phyloP scores from a whole-genome alignment of 2,797 vertebrate genomes.

The Pagetopsis macropterus region DNA sequence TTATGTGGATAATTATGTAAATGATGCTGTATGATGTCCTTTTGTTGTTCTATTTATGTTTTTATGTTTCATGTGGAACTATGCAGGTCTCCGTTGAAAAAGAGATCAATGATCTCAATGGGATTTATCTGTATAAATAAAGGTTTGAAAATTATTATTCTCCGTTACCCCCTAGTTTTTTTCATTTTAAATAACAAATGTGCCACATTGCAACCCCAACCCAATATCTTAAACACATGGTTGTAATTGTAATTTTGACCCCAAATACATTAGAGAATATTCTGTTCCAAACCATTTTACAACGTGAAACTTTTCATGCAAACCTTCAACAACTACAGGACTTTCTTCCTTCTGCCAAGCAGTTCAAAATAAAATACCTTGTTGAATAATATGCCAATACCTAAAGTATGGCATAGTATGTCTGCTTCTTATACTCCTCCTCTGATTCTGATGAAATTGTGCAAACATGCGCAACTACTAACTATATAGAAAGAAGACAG shows the following conservation, averaged over 20 bases:
- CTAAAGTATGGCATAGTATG: no score
- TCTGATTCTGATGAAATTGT: background rate
- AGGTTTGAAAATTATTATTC: background rate
- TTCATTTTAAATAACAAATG: background rate
- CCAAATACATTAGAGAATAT: background rate
- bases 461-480: background rate
- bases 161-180: background rate
- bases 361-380: background rate
- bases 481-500: background rate
- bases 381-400: no score
- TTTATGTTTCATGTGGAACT: no score
- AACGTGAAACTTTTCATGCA: background rate
- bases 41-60: no score
- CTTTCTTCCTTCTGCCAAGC: background rate
- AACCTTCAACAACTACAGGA: background rate
- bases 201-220: background rate
- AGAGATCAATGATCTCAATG: no score
- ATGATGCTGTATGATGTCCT: no score
- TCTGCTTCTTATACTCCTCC: background rate
- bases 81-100: no score
- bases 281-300: background rate
- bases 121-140: no score
- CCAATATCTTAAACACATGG: background rate
- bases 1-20: no score
- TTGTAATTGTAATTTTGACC: background rate